Evolutionary conservation across 2,888 invertebrate species (phyloP).

Genomic region (Synergus gifuensis): DNA sequence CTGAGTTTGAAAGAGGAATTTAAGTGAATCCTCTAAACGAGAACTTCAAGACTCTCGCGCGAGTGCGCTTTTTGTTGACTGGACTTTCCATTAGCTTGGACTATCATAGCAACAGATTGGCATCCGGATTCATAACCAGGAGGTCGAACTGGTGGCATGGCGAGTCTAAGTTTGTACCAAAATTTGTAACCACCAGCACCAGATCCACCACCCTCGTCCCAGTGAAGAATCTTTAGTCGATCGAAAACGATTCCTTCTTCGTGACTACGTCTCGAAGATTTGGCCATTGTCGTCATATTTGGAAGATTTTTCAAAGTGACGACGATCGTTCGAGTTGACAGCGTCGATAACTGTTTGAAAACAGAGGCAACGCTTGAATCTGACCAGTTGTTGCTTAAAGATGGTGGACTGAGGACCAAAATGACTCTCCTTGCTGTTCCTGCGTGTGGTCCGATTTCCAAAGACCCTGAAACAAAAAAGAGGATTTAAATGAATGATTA

Average conservation of each 20-base stretch:
- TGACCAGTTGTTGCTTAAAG: conserved; percentile 78
- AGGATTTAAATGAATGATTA: background rate
- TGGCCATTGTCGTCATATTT: conserved; percentile 71
- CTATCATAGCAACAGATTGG: conserved; percentile 75
- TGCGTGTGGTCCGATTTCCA: conserved; percentile 80
- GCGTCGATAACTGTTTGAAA: conserved; percentile 77
- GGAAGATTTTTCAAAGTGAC: conserved; percentile 78
- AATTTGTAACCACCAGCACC: conserved; percentile 80
- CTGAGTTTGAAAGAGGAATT: conserved; percentile 16
- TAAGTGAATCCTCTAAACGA: conserved; percentile 65
- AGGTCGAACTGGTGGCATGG: conserved; percentile 80
- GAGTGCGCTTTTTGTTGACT: conserved; percentile 73
- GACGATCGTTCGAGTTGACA: conserved; percentile 73
- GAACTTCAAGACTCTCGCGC: conserved; percentile 75
- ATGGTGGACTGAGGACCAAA: conserved; percentile 78
- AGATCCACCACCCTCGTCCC: conserved; percentile 63
- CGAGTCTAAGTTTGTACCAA: conserved; percentile 83
- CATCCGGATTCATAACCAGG: conserved; percentile 60
- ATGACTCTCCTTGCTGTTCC: conserved; percentile 79
- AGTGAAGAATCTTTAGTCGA: conserved; percentile 67
- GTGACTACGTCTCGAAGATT: conserved; percentile 79
- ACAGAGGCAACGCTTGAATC: conserved; percentile 75
- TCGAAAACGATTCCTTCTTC: conserved; percentile 69
- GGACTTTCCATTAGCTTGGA: conserved; percentile 68
- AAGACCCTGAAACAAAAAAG: conserved; percentile 79